A percentile compares a stretch with the other conserved stretches of the same genome.
These are phyloP conservation scores for Acronicta leporina DNA, from an alignment of 2,888 invertebrate genomes.

Conservation along the genomic window DNA sequence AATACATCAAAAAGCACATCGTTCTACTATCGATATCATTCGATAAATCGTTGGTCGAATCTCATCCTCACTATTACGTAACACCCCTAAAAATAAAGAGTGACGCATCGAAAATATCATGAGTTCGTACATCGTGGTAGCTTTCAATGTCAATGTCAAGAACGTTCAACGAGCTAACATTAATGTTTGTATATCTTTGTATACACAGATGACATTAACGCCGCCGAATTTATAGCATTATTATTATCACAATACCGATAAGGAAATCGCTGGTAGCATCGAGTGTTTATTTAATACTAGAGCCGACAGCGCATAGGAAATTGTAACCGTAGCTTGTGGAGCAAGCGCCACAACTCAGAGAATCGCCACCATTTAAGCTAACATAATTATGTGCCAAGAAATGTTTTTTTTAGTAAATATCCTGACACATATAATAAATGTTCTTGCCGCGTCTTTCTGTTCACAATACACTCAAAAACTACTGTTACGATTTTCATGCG, in stretches of 20 bases:
- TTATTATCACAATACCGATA: constrained; percentile 48
- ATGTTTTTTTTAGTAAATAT: no score
- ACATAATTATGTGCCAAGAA: no score
- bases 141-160: constrained; percentile 70
- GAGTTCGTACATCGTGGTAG: constrained; percentile 51
- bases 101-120: constrained; percentile 45
- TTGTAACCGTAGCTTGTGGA: background rate
- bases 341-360: background rate
- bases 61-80: constrained; percentile 26
- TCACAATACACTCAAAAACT: no score
- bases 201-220: constrained; percentile 52
- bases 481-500: no score
- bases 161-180: constrained; percentile 47
- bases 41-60: constrained; percentile 19
- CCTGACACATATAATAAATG: no score
- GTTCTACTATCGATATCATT: constrained; percentile 5
- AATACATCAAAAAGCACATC: background rate
- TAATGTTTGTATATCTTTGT: constrained; percentile 41
- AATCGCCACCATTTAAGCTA: background rate
- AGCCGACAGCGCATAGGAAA: background rate
- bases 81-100: constrained; percentile 33
- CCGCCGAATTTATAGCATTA: constrained; percentile 49
- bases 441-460: no score
- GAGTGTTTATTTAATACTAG: background rate
- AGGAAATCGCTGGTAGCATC: constrained; percentile 22